Evolutionary conservation across 2,888 invertebrate species (phyloP), one percentile per base, ranked within the genome.

Genomic region (Drosophila tripunctata): DNA sequence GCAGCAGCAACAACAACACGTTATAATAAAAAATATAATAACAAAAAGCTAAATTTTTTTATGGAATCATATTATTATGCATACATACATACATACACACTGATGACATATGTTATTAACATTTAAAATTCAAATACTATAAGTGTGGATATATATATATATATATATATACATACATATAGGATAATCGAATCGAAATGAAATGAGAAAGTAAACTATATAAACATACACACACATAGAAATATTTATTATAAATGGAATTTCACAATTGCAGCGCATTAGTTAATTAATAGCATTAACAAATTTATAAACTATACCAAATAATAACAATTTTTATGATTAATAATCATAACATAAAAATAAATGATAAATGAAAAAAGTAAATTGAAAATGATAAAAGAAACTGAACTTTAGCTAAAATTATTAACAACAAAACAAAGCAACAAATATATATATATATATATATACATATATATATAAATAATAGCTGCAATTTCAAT

Each of bases 231-330:
- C 17, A 33, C 33, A 48, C 15, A 51, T 12, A 50, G 21, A 47
- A 10, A 56, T 52, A 54, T 36, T 30, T 58, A 51, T 62, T 52
- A 61, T 41, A 30, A 43, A 50, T 40, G 43, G 14, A 43, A 36
- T 60, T 58, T 51, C 43, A 19, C 36, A 66, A 66, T 51, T 65
- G 64, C 62, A 61, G 62, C 57, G 45, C 55, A 62, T 71, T 67
- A 71, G 75, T 64, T 65, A 72, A 50, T 72, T 45, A 62, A 67
- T 67, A 65, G 54, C 62, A 74, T 74, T 71, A 62, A 58, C 40
- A 65, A 67, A 75, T 64, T n/a, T n/a, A n/a, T 54, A 35, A 45
- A 67, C 41, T 50, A 48, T 38, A 47, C 48, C 48, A 35, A 51
- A 47, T 51, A 54, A 65, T 35, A 21, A 40, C 44, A 41, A 56